Percentiles rank a stretch among this genome's conserved stretches.
These are phyloP conservation scores for Syrrhaptes paradoxus DNA, from an alignment of 2,113 vertebrate species.

Conservation along the genomic window DNA sequence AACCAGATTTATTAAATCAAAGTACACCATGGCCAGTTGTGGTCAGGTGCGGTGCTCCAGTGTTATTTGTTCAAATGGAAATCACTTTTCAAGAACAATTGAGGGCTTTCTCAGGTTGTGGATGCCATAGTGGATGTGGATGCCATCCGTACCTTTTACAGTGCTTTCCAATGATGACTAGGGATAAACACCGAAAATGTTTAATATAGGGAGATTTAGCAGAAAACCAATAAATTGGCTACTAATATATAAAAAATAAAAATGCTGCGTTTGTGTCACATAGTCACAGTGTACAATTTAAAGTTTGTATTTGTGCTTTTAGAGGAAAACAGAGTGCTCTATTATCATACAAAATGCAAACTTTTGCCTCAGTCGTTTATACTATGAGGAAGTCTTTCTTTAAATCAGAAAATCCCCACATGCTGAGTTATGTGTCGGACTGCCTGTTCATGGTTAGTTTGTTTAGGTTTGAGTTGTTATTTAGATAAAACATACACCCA, in stretches of 20 bases:
- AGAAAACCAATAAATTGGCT: neutral
- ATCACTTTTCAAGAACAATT: neutral
- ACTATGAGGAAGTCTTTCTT: neutral
- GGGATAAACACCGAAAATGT: neutral
- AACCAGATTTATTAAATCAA: neutral
- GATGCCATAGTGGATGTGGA: neutral
- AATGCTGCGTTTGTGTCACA: neutral
- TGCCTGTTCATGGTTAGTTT: neutral
- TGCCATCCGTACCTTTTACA: neutral
- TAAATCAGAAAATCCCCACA: neutral
- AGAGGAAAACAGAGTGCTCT: neutral
- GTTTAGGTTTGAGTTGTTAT: neutral
- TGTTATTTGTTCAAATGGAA: neutral
- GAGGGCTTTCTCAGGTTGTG: neutral
- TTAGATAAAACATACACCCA: neutral
- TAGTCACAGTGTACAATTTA: neutral
- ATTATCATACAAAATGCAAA: neutral
- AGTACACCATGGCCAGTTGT: neutral
- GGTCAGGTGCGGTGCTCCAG: neutral
- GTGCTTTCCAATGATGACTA: neutral
- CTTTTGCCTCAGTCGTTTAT: neutral
- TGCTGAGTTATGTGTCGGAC: neutral
- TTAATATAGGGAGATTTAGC: neutral
- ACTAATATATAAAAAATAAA: neutral
- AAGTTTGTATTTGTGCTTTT: neutral